Evolutionary conservation across 2,113 vertebrate species (phyloP).

Genomic region (Hypomesus transpacificus): DNA sequence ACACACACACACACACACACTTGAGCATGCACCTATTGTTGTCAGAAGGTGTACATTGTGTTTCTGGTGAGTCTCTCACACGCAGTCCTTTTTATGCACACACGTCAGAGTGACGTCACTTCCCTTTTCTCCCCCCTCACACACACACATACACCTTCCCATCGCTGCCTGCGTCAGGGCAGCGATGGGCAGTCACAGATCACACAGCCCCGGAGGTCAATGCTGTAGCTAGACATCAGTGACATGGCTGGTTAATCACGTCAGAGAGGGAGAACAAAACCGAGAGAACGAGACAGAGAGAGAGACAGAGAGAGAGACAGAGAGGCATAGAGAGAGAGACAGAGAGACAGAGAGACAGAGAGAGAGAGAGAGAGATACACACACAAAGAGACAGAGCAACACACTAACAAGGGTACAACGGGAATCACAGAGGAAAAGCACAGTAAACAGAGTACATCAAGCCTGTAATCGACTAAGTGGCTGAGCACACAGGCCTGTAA

Average conservation of each 20-base stretch:
- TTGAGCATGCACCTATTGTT: too few relatives aligned
- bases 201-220: not conserved
- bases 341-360: too few relatives aligned
- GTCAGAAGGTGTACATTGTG: too few relatives aligned
- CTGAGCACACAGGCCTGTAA: too few relatives aligned
- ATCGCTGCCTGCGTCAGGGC: not conserved
- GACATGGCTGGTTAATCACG: too few relatives aligned
- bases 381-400: not conserved
- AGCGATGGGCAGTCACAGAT: not conserved
- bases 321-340: conserved; percentile 5
- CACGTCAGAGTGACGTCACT: not conserved
- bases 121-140: too few relatives aligned
- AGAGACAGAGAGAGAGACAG: not conserved
- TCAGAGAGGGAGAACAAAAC: not conserved
- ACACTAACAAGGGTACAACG: not conserved
- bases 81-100: not conserved
- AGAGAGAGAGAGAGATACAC: not conserved
- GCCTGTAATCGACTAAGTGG: too few relatives aligned
- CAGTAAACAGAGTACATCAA: too few relatives aligned
- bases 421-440: too few relatives aligned
- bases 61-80: too few relatives aligned
- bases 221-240: not conserved
- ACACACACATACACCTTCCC: not conserved
- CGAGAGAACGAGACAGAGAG: not conserved
- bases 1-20: too few relatives aligned